These are phyloP conservation scores for Sinonovacula constricta DNA, from an alignment of 1,140 invertebrate species.

Conservation along the genomic window DNA sequence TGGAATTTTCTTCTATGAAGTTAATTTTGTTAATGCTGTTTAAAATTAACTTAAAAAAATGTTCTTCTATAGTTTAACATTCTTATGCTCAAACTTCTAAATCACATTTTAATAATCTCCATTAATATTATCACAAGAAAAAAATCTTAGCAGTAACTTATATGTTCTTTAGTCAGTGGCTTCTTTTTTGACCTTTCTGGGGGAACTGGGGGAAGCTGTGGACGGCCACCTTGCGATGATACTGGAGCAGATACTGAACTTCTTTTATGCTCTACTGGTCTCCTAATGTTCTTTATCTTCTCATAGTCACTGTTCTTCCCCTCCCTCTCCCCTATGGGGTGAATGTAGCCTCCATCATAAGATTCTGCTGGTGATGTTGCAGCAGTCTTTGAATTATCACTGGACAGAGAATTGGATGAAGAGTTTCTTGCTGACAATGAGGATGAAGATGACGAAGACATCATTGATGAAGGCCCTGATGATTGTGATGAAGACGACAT, in stretches of 20 bases:
- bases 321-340: neutral
- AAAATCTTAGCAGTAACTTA: too few species aligned
- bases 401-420: neutral
- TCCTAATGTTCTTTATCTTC: conserved; percentile 15
- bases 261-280: neutral
- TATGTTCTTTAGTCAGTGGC: too few species aligned
- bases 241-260: neutral
- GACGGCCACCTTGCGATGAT: neutral
- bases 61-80: too few species aligned
- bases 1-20: too few species aligned
- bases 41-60: too few species aligned
- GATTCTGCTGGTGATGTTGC: neutral
- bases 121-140: too few species aligned
- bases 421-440: too few species aligned
- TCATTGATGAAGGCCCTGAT: neutral
- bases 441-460: neutral
- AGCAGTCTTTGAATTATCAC: conserved; percentile 1
- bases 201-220: conserved; percentile 29
- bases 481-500: neutral
- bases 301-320: conserved; percentile 9
- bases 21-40: too few species aligned
- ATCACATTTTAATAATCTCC: too few species aligned
- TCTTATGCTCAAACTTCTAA: too few species aligned
- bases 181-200: neutral
- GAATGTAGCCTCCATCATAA: neutral